Conservation (phyloP, 2,113 vertebrate species). For the Peromyscus polionotus region DNA sequence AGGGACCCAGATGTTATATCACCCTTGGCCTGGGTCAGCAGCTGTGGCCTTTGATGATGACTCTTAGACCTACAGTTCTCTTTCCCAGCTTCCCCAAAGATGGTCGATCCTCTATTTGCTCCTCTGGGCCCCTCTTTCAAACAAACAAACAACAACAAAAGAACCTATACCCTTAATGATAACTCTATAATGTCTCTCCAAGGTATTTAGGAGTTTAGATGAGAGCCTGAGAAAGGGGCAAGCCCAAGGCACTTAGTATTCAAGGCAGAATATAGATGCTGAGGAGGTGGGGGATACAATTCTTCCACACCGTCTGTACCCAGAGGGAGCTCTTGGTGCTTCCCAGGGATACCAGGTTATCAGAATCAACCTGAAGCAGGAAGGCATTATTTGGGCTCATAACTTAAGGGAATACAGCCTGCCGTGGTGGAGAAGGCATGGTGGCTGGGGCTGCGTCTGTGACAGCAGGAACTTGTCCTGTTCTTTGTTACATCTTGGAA, state of each 20-base stretch:
- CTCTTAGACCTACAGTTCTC: fast-evolving
- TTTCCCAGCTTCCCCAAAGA: fast-evolving
- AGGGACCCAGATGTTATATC: not conserved
- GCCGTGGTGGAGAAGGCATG: not conserved
- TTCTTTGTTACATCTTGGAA: not conserved
- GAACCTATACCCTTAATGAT: not conserved
- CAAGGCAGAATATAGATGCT: not conserved
- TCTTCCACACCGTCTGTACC: fast-evolving
- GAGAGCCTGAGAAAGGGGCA: not conserved
- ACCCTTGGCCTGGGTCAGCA: too few relatives aligned
- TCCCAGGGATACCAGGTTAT: not conserved
- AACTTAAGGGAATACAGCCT: not conserved
- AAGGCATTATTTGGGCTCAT: not conserved
- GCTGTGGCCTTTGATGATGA: not conserved
- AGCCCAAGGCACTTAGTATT: not conserved
- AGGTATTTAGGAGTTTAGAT: not conserved
- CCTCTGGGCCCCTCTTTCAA: not conserved
- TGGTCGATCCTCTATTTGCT: not conserved
- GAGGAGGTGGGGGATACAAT: too few relatives aligned
- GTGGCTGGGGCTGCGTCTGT: not conserved
- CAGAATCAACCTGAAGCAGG: not conserved
- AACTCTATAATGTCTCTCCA: not conserved
- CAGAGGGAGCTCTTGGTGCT: not conserved
- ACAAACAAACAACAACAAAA: not conserved
- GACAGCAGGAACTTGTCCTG: not conserved